phyloP scores from a whole-genome alignment of 2,888 invertebrate genomes.

The Xestia ashworthii region DNA sequence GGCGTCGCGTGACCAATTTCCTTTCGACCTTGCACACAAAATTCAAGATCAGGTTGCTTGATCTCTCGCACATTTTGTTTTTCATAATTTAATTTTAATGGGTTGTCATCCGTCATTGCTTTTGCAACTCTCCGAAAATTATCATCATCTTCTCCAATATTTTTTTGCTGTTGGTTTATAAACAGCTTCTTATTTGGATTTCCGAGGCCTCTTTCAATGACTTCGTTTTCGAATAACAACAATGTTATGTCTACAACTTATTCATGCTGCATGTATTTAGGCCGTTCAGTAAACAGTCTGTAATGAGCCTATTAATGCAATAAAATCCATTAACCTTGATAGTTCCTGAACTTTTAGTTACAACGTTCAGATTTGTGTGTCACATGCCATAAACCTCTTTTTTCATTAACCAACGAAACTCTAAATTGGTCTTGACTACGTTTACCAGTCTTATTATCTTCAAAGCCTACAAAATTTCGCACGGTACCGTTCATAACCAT shows the following conservation, averaged over 20 bases:
- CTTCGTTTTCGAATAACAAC: conserved; percentile 27
- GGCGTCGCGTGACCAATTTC: conserved; percentile 81
- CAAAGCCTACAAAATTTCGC: conserved; percentile 41
- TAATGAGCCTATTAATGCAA: conserved; percentile 14
- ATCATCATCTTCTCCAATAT: conserved; percentile 19
- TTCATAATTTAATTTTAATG: conserved; percentile 57
- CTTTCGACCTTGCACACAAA: conserved; percentile 82
- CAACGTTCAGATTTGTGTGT: neutral
- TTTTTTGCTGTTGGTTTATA: conserved; percentile 23
- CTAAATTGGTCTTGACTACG: neutral
- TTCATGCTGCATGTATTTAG: conserved; percentile 17
- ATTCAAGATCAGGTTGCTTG: conserved; percentile 79
- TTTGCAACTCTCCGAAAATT: conserved; percentile 17
- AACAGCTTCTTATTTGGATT: conserved; percentile 34
- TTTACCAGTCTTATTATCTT: neutral
- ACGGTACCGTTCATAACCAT: conserved; percentile 65
- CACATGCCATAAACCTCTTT: neutral
- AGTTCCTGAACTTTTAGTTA: neutral
- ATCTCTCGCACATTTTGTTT: conserved; percentile 72
- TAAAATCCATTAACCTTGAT: conserved; percentile 1
- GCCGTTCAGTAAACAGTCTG: conserved; percentile 18
- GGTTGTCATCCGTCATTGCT: conserved; percentile 40
- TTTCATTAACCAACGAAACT: neutral
- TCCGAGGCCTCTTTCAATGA: conserved; percentile 33
- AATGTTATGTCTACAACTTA: conserved; percentile 52